Percentiles rank a stretch among this genome's conserved stretches.
phyloP scores from a whole-genome alignment of 2,888 invertebrate species.

The Esperia sulphurella region DNA sequence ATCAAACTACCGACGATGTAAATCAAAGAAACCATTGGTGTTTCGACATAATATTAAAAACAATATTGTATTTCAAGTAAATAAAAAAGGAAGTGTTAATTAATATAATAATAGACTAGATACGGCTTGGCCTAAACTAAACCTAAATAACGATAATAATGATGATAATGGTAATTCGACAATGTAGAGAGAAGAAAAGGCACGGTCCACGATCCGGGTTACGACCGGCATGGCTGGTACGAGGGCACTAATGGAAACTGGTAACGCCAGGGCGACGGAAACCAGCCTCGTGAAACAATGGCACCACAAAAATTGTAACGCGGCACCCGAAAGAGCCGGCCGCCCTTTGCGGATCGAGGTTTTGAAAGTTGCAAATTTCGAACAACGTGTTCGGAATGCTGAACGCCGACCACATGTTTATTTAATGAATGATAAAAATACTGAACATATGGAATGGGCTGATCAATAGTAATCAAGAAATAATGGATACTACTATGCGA shows the following conservation, averaged over 20 bases:
- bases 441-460: too few species aligned
- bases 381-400: background rate
- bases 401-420: background rate
- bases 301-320: background rate
- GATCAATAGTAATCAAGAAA: too few species aligned
- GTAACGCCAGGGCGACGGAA: conserved; percentile 13
- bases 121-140: too few species aligned
- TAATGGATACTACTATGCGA: too few species aligned
- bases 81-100: too few species aligned
- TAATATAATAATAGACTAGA: too few species aligned
- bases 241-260: conserved; percentile 17
- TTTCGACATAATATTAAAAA: too few species aligned
- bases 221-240: conserved; percentile 29
- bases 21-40: too few species aligned
- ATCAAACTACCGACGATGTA: too few species aligned
- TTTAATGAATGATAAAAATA: too few species aligned
- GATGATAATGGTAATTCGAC: conserved; percentile 23
- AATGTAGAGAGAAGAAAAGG: conserved; percentile 30
- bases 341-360: background rate
- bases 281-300: conserved; percentile 7
- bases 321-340: background rate
- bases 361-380: background rate
- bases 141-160: background rate
- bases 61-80: too few species aligned
- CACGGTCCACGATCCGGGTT: conserved; percentile 24